A percentile compares a stretch with the other conserved stretches of the same genome.
Conservation (phyloP, 2,797 vertebrate genomes). For the Lithobates pipiens region DNA sequence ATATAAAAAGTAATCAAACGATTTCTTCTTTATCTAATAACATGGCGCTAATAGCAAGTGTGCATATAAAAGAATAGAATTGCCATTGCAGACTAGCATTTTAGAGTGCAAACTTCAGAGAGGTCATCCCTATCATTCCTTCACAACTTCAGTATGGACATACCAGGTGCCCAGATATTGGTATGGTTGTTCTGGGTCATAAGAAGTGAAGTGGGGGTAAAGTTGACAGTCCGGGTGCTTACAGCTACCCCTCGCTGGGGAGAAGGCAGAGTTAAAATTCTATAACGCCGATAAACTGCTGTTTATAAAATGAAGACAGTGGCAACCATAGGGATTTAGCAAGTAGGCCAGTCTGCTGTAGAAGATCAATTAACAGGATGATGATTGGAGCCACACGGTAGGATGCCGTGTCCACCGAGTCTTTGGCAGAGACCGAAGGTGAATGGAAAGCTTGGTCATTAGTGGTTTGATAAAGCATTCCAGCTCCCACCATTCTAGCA, state of each 20-base stretch:
- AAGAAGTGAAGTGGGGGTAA: background rate
- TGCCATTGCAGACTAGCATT: no score
- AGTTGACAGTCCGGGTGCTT: background rate
- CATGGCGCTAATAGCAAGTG: no score
- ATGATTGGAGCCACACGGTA: background rate
- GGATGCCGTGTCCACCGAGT: background rate
- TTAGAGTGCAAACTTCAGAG: no score
- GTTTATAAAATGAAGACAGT: background rate
- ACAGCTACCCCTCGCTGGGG: background rate
- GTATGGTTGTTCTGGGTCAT: background rate
- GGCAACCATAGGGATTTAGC: background rate
- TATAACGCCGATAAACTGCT: background rate
- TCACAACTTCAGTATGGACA: no score
- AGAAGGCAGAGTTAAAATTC: background rate
- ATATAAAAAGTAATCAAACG: no score
- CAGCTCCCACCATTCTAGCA: background rate
- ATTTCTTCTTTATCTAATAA: no score
- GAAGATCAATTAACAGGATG: background rate
- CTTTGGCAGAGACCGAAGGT: background rate
- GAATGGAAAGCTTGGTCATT: background rate
- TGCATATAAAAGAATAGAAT: no score
- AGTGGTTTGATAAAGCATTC: background rate
- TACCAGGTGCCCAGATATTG: background rate
- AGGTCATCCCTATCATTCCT: no score
- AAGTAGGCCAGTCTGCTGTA: background rate